These are phyloP conservation scores for Corythornis cristatus DNA, from an alignment of 2,113 vertebrate species.

Conservation along the genomic window DNA sequence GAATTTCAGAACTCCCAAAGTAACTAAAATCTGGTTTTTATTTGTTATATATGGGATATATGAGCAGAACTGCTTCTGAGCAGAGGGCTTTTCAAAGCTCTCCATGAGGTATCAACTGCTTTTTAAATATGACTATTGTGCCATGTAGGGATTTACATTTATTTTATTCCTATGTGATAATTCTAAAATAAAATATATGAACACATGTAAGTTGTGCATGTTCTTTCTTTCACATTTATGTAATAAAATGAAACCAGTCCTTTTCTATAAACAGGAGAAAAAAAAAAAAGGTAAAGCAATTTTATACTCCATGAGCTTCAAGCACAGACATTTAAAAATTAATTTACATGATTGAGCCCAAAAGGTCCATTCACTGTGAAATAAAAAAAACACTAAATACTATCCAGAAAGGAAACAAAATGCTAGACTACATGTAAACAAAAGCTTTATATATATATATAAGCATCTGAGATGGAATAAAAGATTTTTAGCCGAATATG, in stretches of 20 bases:
- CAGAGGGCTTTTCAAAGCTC: slow-evolving; percentile 29
- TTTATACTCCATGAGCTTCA: not conserved
- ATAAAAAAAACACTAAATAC: not conserved
- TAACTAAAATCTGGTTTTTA: slow-evolving; percentile 4
- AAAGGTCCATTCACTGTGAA: not conserved
- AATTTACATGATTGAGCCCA: slow-evolving; percentile 46
- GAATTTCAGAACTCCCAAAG: slow-evolving; percentile 16
- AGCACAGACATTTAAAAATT: slow-evolving; percentile 36
- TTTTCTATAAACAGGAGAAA: not conserved
- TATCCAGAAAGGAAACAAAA: not conserved
- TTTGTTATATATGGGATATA: not conserved
- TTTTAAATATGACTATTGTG: not conserved
- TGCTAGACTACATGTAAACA: not conserved
- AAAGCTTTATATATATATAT: not conserved
- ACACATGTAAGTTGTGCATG: not conserved
- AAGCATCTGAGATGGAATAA: not conserved
- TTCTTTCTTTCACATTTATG: not conserved
- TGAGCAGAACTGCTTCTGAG: slow-evolving; percentile 34
- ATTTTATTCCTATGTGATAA: slow-evolving; percentile 31
- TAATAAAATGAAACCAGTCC: not conserved
- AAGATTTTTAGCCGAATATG: not conserved
- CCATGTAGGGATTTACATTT: slow-evolving; percentile 12
- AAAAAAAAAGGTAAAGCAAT: not conserved
- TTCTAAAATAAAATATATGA: slow-evolving; percentile 29
- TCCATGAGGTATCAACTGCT: not conserved